Evolutionary conservation across 2,888 invertebrate genomes (phyloP), one percentile per base, ranked within the genome.

Genomic region (Euphydryas editha): DNA sequence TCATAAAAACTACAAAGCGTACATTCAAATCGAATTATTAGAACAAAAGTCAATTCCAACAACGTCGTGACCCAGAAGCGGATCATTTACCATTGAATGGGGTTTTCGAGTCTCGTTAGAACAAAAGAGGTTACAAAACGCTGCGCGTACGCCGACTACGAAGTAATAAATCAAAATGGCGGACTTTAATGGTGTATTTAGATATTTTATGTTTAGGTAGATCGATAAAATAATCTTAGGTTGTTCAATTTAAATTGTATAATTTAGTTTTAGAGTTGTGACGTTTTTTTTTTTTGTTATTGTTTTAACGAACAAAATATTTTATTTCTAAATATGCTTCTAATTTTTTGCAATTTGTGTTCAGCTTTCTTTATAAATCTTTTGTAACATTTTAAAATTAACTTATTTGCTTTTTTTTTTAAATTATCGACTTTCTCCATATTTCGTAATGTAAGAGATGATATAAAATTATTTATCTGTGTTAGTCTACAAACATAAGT

Each of bases 61-160:
- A 56, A 64, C 66, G 36, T 65, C 73, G 71, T 82, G 84, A 84
- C 85, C 86, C 77, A 86, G 75, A 84, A 83, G 72, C 76, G 71
- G 72, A 61, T 67, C 74, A 77, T 78, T 87, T 87, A 81, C 78
- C 87, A 88, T 87, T 84, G 84, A 88, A 88, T 86, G 84, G 84
- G 78, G 79, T 83, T 85, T 85, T 84, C 78, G 78, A 74, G 77
- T 77, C 76, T 79, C 70, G 76, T 82, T 81, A 82, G 65, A 82
- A 87, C 87, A 86, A 86, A 36, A 79, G 81, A 58, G 60, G 59
- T 69, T 78, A 78, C 74, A 72, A 75, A 72, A 70, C 57, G 51
- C 39, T 66, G 69, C 76, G 76, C 71, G 71, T 72, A 76, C 73
- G 75, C 74, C 36, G 42, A 24, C 42, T 54, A 54, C 24, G 36